These are phyloP conservation scores for Neotoma lepida DNA, from an alignment of 2,113 vertebrate genomes.

Conservation along the genomic window DNA sequence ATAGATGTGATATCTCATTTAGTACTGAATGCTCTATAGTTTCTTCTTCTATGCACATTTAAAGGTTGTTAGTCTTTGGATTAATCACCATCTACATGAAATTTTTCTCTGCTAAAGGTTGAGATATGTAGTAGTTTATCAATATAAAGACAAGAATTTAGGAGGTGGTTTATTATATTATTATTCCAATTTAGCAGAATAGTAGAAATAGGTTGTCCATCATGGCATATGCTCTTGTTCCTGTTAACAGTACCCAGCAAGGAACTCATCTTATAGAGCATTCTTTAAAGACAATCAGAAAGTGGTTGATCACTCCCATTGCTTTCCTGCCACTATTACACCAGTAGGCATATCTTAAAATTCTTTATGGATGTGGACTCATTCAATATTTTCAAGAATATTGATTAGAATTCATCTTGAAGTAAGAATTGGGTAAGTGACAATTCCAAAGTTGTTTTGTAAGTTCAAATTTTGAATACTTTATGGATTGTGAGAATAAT, in stretches of 20 bases:
- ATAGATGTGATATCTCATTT: not conserved
- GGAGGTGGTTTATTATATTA: not conserved
- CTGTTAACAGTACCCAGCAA: not conserved
- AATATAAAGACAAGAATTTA: not conserved
- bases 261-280: not conserved
- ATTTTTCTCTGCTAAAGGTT: not conserved
- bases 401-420: not conserved
- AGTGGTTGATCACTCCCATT: not conserved
- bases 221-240: not conserved
- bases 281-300: not conserved
- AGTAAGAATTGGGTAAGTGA: not conserved
- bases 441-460: not conserved
- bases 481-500: not conserved
- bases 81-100: not conserved
- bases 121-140: not conserved
- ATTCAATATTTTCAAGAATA: not conserved
- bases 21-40: not conserved
- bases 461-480: not conserved
- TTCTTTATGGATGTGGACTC: not conserved
- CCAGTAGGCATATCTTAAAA: not conserved
- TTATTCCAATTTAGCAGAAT: not conserved
- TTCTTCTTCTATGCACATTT: not conserved
- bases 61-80: not conserved
- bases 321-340: not conserved
- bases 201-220: too few species aligned